A percentile compares a stretch with the other conserved stretches of the same genome.
These are phyloP conservation scores for Spondyliosoma cantharus DNA, from an alignment of 2,797 vertebrate species.

Conservation along the genomic window DNA sequence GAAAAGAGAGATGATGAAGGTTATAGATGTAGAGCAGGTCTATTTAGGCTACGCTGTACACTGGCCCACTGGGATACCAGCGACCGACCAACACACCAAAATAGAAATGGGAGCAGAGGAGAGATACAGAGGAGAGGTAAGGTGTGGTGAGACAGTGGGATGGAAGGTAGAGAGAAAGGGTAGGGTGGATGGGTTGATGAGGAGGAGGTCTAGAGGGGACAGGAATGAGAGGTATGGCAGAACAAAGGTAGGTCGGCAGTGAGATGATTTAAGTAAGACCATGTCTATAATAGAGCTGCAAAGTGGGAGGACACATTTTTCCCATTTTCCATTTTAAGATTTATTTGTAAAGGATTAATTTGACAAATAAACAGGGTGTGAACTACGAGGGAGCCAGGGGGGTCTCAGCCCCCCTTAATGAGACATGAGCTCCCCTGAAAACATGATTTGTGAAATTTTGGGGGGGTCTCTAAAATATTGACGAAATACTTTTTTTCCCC, in stretches of 20 bases:
- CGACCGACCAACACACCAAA: constrained; percentile 80
- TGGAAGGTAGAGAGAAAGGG: constrained; percentile 37
- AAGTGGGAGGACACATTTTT: constrained; percentile 15
- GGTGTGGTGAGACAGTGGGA: constrained; percentile 48
- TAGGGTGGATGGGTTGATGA: constrained; percentile 48
- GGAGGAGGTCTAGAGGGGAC: constrained; percentile 34
- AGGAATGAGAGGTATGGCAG: background rate
- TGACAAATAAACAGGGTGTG: constrained; percentile 1
- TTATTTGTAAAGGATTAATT: background rate
- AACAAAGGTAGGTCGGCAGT: background rate
- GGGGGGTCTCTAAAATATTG: no score
- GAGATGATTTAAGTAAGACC: background rate
- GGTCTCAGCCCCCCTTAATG: no score
- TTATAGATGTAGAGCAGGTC: constrained; percentile 83
- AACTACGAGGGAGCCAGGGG: no score
- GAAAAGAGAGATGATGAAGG: constrained; percentile 76
- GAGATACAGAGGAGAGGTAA: constrained; percentile 57
- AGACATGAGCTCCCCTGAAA: no score
- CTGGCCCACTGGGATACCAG: constrained; percentile 75
- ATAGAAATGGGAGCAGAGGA: constrained; percentile 85
- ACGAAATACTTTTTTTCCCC: no score
- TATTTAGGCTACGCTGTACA: constrained; percentile 81
- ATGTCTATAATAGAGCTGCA: background rate
- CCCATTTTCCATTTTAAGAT: background rate
- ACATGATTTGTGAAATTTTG: no score